Evolutionary conservation across 2,797 vertebrate genomes (phyloP).

Genomic region (Holocentrus rufus): DNA sequence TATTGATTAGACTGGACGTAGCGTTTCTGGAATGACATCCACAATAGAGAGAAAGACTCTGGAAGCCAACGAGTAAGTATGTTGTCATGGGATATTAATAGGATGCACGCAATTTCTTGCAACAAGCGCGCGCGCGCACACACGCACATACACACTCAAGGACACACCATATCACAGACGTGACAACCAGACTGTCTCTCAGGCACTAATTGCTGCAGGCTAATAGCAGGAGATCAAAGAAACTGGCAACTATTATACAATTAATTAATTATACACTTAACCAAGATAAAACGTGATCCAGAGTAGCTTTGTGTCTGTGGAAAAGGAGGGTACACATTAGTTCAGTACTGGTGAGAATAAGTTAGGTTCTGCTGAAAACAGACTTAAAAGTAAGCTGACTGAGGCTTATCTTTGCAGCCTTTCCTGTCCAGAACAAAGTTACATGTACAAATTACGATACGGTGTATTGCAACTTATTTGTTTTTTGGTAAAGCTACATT

Average conservation of each 20-base stretch:
- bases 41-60: conserved; percentile 95
- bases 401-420: background rate
- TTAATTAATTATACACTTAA: background rate
- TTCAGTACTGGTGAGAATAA: too few relatives aligned
- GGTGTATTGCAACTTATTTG: background rate
- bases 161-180: background rate
- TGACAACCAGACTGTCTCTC: conserved; percentile 7
- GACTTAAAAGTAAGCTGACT: background rate
- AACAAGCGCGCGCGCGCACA: too few relatives aligned
- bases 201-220: conserved; percentile 3
- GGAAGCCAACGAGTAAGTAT: conserved; percentile 94
- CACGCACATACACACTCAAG: background rate
- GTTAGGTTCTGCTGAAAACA: background rate
- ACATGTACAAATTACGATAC: background rate
- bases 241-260: background rate
- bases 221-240: conserved; percentile 23
- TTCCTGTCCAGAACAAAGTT: background rate
- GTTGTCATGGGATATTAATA: background rate
- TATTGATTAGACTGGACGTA: conserved; percentile 38
- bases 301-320: background rate
- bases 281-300: background rate
- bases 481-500: background rate
- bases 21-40: conserved; percentile 86
- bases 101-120: background rate
- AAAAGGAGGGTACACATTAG: too few relatives aligned